phyloP scores from a whole-genome alignment of 2,888 invertebrate genomes.

The Campoletis raptor region DNA sequence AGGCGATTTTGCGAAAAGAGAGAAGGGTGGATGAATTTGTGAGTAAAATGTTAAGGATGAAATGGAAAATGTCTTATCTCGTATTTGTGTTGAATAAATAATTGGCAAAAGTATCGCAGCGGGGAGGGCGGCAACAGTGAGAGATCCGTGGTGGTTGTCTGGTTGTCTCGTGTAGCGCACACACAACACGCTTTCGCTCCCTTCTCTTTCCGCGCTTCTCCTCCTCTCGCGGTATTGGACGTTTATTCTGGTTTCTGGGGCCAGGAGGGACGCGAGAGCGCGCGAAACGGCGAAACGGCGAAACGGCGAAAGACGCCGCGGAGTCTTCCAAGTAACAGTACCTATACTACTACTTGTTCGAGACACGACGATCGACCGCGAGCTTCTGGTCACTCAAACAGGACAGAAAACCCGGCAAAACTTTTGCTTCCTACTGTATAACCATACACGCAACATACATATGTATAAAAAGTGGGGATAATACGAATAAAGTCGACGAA shows the following conservation, averaged over 20 bases:
- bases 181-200: neutral
- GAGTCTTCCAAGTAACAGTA: conserved; percentile 62
- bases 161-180: neutral
- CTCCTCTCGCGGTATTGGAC: neutral
- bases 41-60: neutral
- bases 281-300: neutral
- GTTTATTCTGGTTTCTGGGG: conserved; percentile 27
- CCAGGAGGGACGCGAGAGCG: conserved; percentile 21
- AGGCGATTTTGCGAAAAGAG: neutral
- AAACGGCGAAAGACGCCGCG: neutral
- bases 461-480: neutral
- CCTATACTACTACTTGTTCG: conserved; percentile 33
- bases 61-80: neutral
- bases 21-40: neutral
- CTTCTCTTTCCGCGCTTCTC: neutral
- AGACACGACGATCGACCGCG: conserved; percentile 18
- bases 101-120: neutral
- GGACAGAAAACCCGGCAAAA: conserved; percentile 51
- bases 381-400: conserved; percentile 50
- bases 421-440: conserved; percentile 22
- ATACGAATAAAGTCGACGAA: conserved; percentile 49
- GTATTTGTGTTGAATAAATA: conserved; percentile 8
- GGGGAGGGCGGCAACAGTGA: neutral
- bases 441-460: neutral
- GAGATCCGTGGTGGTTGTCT: neutral